phyloP scores from a whole-genome alignment of 2,888 invertebrate species.

The Calephelis perditalis region DNA sequence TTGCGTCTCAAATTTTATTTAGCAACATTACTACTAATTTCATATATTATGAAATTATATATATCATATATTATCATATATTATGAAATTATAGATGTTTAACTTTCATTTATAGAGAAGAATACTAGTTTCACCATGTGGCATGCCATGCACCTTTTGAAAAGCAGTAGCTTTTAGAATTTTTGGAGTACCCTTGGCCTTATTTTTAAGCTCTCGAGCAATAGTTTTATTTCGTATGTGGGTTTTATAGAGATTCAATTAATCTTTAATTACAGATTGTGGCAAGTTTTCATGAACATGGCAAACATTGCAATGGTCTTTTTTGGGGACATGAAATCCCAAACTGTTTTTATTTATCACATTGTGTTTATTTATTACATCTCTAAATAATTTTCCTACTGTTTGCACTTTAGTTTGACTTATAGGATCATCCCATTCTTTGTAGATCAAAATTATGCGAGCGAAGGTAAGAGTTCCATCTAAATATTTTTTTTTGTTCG shows the following conservation, averaged over 20 bases:
- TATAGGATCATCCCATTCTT: neutral
- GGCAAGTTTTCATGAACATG: neutral
- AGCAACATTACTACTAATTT: neutral
- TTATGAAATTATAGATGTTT: neutral
- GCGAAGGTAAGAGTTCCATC: neutral
- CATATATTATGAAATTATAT: neutral
- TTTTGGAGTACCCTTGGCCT: neutral
- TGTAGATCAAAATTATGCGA: neutral
- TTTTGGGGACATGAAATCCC: neutral
- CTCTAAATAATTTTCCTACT: neutral
- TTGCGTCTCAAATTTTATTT: neutral
- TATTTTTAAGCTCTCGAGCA: neutral
- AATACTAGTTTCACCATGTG: neutral
- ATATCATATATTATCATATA: too few species aligned
- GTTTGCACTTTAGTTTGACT: neutral
- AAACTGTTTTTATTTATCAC: neutral
- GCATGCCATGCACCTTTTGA: neutral
- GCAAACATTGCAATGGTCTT: neutral
- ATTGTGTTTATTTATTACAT: neutral
- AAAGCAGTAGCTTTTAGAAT: neutral
- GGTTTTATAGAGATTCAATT: neutral
- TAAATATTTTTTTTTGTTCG: neutral
- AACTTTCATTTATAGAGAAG: neutral
- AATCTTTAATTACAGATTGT: neutral
- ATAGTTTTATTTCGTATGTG: neutral